These are phyloP conservation scores for Celastrina argiolus DNA, from an alignment of 2,888 invertebrate species.

Conservation along the genomic window DNA sequence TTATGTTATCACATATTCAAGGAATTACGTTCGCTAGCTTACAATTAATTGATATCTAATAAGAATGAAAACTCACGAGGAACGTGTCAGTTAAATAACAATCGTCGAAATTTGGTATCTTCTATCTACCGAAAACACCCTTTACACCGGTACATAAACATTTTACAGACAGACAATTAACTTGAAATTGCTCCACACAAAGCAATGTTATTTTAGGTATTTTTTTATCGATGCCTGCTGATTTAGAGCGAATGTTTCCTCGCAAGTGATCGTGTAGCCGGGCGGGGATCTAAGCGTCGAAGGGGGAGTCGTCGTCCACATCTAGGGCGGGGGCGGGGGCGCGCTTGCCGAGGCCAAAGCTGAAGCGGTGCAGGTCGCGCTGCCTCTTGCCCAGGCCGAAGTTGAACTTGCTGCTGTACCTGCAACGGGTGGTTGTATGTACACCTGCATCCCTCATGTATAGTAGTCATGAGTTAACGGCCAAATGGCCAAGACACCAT, in stretches of 20 bases:
- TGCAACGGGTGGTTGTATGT: neutral
- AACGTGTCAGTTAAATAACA: conserved; percentile 20
- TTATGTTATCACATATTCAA: conserved; percentile 17
- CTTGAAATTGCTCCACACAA: conserved; percentile 56
- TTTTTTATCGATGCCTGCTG: neutral
- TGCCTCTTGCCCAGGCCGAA: conserved; percentile 78
- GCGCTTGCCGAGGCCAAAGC: conserved; percentile 78
- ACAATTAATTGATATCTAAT: conserved; percentile 18
- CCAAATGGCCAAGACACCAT: too few relatives aligned
- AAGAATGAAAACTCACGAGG: conserved; percentile 33
- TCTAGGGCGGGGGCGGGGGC: conserved; percentile 50
- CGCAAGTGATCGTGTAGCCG: conserved; percentile 32
- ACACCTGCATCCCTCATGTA: neutral
- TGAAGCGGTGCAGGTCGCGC: conserved; percentile 69
- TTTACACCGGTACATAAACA: neutral
- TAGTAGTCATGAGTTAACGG: too few relatives aligned
- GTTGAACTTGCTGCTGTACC: conserved; percentile 68
- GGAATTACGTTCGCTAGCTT: conserved; percentile 21
- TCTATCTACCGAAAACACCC: neutral
- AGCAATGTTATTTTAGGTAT: neutral
- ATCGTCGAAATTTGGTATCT: neutral
- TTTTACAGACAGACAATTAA: conserved; percentile 44
- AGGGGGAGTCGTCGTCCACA: conserved; percentile 53
- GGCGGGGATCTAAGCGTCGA: conserved; percentile 51
- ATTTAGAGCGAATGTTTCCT: conserved; percentile 22